phyloP scores from a whole-genome alignment of 2,113 vertebrate species.

The Nothocercus nigrocapillus region DNA sequence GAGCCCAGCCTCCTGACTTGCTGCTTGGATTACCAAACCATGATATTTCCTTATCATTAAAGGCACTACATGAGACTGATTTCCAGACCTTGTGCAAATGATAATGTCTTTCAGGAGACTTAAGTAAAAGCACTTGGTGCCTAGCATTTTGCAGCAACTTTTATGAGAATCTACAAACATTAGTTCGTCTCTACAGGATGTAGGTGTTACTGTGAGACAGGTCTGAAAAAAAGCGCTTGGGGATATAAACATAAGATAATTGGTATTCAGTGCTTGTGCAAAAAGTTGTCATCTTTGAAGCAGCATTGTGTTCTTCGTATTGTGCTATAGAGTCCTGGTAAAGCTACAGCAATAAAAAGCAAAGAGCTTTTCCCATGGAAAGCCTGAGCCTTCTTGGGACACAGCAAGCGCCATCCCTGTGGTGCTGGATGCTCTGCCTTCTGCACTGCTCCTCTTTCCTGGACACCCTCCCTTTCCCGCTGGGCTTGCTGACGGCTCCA shows the following conservation, averaged over 20 bases:
- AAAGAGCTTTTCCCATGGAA: not conserved
- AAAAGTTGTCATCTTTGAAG: not conserved
- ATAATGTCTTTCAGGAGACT: not conserved
- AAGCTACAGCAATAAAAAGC: not conserved
- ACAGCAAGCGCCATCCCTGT: not conserved
- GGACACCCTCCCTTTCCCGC: no score
- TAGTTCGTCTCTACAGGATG: not conserved
- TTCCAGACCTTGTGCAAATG: conserved; percentile 14
- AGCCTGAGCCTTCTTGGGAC: not conserved
- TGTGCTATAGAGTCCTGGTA: not conserved
- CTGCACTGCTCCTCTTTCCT: not conserved
- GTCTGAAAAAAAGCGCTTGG: not conserved
- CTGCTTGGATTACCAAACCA: conserved; percentile 8
- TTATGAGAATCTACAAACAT: not conserved
- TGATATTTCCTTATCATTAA: conserved; percentile 27
- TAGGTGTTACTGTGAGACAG: not conserved
- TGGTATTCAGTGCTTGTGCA: not conserved
- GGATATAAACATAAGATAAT: not conserved
- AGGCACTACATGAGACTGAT: conserved; percentile 17
- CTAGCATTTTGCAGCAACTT: not conserved
- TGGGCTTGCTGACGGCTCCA: no score
- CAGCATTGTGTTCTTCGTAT: not conserved
- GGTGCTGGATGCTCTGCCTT: not conserved
- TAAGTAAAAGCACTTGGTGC: not conserved
- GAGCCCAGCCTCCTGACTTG: conserved; percentile 32